These are phyloP conservation scores for Chrysomela aeneicollis DNA, from an alignment of 2,888 invertebrate species.

Conservation along the genomic window DNA sequence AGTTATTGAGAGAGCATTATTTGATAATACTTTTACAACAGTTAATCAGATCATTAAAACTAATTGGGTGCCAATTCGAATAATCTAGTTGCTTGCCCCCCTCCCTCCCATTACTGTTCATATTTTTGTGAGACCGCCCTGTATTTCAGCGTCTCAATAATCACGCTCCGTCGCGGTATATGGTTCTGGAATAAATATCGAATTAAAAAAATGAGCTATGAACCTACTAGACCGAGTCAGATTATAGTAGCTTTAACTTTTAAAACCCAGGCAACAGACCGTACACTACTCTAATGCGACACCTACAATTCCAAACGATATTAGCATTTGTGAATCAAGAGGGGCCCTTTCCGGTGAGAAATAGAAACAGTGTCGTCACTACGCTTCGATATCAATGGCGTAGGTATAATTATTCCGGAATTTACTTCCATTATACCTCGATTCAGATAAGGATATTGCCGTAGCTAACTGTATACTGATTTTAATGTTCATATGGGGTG, in stretches of 20 bases:
- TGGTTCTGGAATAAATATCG: neutral
- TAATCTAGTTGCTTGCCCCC: no score
- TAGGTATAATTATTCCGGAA: neutral
- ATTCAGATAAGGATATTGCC: no score
- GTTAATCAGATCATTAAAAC: no score
- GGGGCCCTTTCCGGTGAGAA: conserved; percentile 38
- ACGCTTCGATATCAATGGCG: conserved; percentile 35
- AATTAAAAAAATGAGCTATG: neutral
- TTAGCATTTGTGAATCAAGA: conserved; percentile 37
- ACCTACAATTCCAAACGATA: conserved; percentile 32
- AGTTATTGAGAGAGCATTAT: no score
- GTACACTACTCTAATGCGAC: conserved; percentile 31
- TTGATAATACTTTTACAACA: no score
- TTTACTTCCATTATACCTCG: conserved; percentile 1
- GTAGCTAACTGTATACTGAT: no score
- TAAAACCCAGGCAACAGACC: conserved; percentile 32
- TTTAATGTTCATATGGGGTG: no score
- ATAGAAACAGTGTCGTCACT: conserved; percentile 25
- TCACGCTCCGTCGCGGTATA: neutral
- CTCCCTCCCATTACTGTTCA: no score
- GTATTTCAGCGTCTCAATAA: neutral
- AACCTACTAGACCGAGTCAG: conserved; percentile 14
- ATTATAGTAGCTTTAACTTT: conserved; percentile 32
- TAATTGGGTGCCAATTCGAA: no score
- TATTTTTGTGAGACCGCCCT: no score